Evolutionary conservation across 1,140 invertebrate species (phyloP), one percentile per base, ranked within the genome.

Genomic region (Leptinotarsa undecemlineata): DNA sequence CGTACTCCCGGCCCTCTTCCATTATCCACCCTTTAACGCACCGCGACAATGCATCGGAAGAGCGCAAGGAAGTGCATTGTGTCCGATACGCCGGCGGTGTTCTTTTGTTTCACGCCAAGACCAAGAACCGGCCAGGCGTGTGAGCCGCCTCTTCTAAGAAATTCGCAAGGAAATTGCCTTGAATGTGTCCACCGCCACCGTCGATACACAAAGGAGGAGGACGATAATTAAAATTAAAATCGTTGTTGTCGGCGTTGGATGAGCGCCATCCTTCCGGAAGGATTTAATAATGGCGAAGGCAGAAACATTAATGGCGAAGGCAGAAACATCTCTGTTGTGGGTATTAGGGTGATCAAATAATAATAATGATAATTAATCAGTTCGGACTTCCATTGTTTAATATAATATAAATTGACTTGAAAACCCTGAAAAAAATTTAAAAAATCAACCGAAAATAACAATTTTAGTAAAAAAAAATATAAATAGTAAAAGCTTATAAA

Each of bases 21-120:
- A 57, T 57, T 57, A 57, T 57, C 82, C 83, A 83, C 82, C 83
- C 83, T 84, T 84, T 84, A 84, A 84, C 83, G 82, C 83, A 84
- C 83, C 77, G 80, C 82, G 78, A 84, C 83, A 84, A 84, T 84
- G 83, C 82, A 83, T 74, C 83, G 82, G 83, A 84, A 84, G 11
- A n/a, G 82, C 82, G 79, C 82, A 77, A 81, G 79, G 81, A 83
- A 81, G 81, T 84, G 83, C 82, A 84, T 84, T 84, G 83, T 84
- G 83, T 84, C 83, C 82, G 79, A 82, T 79, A 81, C 74, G 33
- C 63, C 63, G 66, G 66, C 42, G 75, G 71, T 61, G 61, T 75
- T 79, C 82, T 81, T 83, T 83, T 84, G 82, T 84, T 80, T 83
- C 79, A 79, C 78, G 79, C 51, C 13, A 15, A 57, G 51, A 57